Base-by-base conservation (phyloP, 2,888 invertebrate species). In the Criorhina ranunculi region DNA sequence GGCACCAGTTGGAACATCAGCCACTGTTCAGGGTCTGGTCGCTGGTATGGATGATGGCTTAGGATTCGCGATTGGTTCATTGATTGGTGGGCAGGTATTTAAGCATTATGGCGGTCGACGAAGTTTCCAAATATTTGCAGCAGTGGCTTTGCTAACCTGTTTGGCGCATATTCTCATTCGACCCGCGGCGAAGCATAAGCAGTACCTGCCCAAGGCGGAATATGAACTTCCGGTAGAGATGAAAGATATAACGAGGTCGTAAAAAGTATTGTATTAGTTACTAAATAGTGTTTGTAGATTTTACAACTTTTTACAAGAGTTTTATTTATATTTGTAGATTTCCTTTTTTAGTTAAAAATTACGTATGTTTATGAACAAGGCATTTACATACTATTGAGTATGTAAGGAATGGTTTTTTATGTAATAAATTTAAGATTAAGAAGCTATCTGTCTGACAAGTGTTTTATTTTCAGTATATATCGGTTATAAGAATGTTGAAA, bases 41-140 rank as follows among this genome's bases (percentile, higher is more conserved):
- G 96, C 96, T 0, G 97, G 96, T n/a, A 95, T 96, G 95, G 97
- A 97, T 89, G 97, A 97, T 89, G 97, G 97, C 0, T 92, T 96
- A 31, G 96, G 96, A 11, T 96, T 95, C 89, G 95, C 96, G 0
- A 90, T 96, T 57, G 96, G 96, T 0, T 96, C 96, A 37, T 90
- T 96, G 0, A 89, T 95, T 3, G 96, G 96, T 1, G 96, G 96
- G 0, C 91, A 94, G 79, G 89, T 96, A 51, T 96, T 95, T 89
- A 93, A 93, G 69, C 91, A 92, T 78, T 89, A 94, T 11, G 96
- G 96, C 0, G 96, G 96, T 0, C 91, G 91, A 51, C 88, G 87
- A 3, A 93, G 95, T 1, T 92, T 95, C 79, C 92, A 92, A 86
- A 92, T 94, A 81, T 94, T 92, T 86, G 88, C 92, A 11, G 87